A percentile compares a stretch with the other conserved stretches of the same genome.
Conservation (phyloP, 2,797 vertebrate genomes). For the Brachyrhaphis roseni region DNA sequence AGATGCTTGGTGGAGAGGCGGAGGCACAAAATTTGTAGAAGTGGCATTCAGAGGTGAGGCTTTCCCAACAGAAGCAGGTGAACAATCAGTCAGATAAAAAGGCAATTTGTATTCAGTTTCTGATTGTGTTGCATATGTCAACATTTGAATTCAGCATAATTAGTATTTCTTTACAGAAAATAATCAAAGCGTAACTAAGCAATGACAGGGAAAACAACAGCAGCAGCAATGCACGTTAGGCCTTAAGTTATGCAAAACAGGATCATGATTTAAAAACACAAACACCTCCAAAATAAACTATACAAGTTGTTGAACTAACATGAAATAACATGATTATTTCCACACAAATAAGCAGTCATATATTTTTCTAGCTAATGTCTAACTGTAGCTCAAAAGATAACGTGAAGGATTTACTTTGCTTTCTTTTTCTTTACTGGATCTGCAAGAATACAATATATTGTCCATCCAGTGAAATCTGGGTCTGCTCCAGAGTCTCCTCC, state of each 20-base stretch:
- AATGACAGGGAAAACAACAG: background rate
- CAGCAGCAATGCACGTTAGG: background rate
- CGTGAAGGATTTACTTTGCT: background rate
- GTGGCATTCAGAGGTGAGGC: constrained; percentile 9
- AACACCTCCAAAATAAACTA: background rate
- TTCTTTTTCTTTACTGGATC: background rate
- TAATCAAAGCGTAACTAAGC: constrained; percentile 11
- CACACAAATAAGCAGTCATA: background rate
- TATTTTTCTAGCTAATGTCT: background rate
- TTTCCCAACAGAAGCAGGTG: constrained; percentile 22
- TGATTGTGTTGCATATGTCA: constrained; percentile 29
- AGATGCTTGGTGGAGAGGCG: background rate
- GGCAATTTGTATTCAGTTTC: constrained; percentile 31
- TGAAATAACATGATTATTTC: background rate
- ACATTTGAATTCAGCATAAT: constrained; percentile 35
- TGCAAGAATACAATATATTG: background rate
- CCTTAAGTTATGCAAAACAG: background rate
- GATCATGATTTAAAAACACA: background rate
- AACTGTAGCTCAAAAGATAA: no score
- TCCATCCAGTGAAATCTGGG: background rate
- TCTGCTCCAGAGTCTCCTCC: background rate
- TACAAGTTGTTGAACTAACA: background rate
- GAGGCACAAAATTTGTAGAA: background rate
- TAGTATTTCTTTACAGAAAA: constrained; percentile 12
- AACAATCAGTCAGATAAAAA: constrained; percentile 31